phyloP scores from a whole-genome alignment of 1,140 invertebrate species.

The Nasonia longicornis region DNA sequence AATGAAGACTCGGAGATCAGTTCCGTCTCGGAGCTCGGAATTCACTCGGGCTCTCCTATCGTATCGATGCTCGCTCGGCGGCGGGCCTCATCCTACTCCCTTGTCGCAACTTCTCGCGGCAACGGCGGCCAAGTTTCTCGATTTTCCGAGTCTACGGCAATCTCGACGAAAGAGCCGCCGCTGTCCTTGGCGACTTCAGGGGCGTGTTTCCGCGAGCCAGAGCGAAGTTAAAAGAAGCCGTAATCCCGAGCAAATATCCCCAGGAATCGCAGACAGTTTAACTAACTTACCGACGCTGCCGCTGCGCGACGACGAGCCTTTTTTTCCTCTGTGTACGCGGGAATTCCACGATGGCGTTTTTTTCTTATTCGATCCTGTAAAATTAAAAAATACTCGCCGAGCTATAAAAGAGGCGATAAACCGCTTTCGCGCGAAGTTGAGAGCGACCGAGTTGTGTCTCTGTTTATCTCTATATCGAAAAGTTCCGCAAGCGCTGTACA shows the following conservation, averaged over 20 bases:
- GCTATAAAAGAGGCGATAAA: background rate
- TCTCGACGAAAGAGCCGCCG: background rate
- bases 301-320: background rate
- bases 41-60: slow-evolving; percentile 26
- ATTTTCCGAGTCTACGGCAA: slow-evolving; percentile 23
- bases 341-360: background rate
- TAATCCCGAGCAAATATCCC: slow-evolving; percentile 32
- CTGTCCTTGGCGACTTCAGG: background rate
- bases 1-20: slow-evolving; percentile 29
- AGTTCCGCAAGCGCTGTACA: background rate
- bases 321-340: background rate
- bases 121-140: slow-evolving; percentile 1
- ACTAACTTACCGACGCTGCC: slow-evolving; percentile 17
- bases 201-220: background rate
- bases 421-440: background rate
- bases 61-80: slow-evolving; percentile 14
- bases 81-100: background rate
- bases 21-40: slow-evolving; percentile 23
- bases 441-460: background rate
- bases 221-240: slow-evolving; percentile 33
- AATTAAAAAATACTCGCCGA: background rate
- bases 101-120: slow-evolving; percentile 7
- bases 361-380: background rate
- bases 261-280: slow-evolving; percentile 27
- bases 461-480: background rate